Evolutionary conservation across 2,113 vertebrate species (phyloP), one percentile per base, ranked within the genome.

Genomic region (Alosa alosa): DNA sequence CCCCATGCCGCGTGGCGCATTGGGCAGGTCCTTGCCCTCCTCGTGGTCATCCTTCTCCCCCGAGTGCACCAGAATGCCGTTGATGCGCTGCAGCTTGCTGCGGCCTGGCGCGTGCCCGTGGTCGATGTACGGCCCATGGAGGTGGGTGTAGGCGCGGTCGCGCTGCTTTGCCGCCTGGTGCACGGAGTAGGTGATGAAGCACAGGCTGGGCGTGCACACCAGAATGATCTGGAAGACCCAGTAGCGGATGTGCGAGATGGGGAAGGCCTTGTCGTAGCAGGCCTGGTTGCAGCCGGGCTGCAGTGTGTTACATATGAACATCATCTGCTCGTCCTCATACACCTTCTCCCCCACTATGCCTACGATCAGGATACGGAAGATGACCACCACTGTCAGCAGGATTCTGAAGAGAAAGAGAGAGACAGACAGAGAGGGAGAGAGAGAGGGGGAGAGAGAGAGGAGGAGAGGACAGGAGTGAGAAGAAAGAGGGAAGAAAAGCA

Each of bases 191-290:
- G 97, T 97, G 94, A 97, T 97, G 93, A 97, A 97, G 89, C 97
- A 97, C 85, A 97, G 93, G 89, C 96, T 97, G 0, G 97, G 97
- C 0, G 97, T 97, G 91, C 97, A 97, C 11, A 97, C 97, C 95
- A 97, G 87, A 92, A 97, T 97, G 94, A 97, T 97, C 94, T 97
- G 97, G 91, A 97, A 97, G 18, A 97, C 97, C 97, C 97, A 97
- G 93, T 96, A 97, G 81, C 97, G 96, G 93, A 97, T 97, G 95
- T 97, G 97, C 0, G 97, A 97, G 90, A 97, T 97, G 84, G 97
- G 97, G 86, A 97, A 97, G 86, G 97, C 97, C 31, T 95, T 94
- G 92, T 97, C 97, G 5, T 97, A 97, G 86, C 97, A 97, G 0
- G 97, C 97, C 94, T 97, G 97, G 94, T 97, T 96, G 91, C 96